These are phyloP conservation scores for Melangyna quadrimaculata DNA, from an alignment of 2,888 invertebrate species.

Conservation along the genomic window DNA sequence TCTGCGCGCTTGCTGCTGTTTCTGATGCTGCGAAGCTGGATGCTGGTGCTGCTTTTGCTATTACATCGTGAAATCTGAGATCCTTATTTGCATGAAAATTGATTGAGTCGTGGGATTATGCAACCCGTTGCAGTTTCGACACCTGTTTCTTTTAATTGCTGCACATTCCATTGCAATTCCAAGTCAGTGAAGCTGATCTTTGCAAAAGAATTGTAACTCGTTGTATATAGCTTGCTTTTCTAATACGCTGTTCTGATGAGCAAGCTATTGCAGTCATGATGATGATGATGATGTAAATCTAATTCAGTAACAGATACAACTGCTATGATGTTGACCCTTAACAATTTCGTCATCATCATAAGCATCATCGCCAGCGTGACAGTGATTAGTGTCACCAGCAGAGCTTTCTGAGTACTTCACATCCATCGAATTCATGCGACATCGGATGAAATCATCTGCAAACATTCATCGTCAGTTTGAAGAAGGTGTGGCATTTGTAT, in stretches of 20 bases:
- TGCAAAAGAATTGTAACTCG: slow-evolving; percentile 14
- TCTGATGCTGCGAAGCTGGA: neutral
- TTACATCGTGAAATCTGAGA: slow-evolving; percentile 64
- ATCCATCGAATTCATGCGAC: slow-evolving; percentile 32
- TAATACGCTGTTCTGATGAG: neutral
- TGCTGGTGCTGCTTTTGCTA: slow-evolving; percentile 15
- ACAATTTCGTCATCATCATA: slow-evolving; percentile 42
- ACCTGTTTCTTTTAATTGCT: slow-evolving; percentile 69
- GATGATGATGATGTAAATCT: slow-evolving; percentile 44
- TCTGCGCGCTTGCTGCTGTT: slow-evolving; percentile 1
- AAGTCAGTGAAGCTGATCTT: slow-evolving; percentile 31
- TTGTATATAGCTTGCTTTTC: neutral
- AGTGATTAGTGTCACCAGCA: slow-evolving; percentile 55
- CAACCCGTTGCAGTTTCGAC: slow-evolving; percentile 59
- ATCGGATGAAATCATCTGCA: slow-evolving; percentile 50
- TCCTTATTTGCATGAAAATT: slow-evolving; percentile 71
- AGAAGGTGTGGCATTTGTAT: slow-evolving; percentile 41
- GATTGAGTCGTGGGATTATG: slow-evolving; percentile 68
- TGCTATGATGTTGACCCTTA: slow-evolving; percentile 21
- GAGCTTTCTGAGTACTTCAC: slow-evolving; percentile 19
- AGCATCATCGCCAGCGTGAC: slow-evolving; percentile 32
- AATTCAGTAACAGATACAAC: slow-evolving; percentile 22
- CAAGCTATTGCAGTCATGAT: slow-evolving; percentile 19
- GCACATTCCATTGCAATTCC: slow-evolving; percentile 42
- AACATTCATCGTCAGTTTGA: slow-evolving; percentile 31